phyloP scores from a whole-genome alignment of 2,113 vertebrate species.

The Siniperca chuatsi region DNA sequence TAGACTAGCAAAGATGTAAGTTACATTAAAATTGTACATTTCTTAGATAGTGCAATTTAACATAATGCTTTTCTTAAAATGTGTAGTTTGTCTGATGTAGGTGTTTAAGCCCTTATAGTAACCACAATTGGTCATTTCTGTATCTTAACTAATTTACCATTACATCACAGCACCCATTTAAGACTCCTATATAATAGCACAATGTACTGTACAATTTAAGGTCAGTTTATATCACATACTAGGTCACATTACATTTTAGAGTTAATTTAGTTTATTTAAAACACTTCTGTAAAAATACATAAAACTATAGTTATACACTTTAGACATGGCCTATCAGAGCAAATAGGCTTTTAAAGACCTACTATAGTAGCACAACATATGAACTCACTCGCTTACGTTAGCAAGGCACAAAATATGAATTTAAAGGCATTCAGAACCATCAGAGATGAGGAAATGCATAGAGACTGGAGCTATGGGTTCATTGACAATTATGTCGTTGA shows the following conservation, averaged over 20 bases:
- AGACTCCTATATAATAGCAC: no score
- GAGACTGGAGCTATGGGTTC: background rate
- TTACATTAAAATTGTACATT: background rate
- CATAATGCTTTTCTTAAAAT: background rate
- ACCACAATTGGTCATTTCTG: background rate
- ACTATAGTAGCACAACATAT: background rate
- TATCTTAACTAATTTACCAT: background rate
- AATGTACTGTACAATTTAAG: background rate
- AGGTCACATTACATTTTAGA: background rate
- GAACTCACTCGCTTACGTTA: background rate
- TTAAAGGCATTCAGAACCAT: constrained; percentile 1
- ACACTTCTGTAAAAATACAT: background rate
- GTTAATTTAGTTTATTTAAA: background rate
- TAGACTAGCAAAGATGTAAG: background rate
- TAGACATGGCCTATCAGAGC: background rate
- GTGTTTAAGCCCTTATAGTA: background rate
- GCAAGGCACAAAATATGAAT: background rate
- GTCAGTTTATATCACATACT: background rate
- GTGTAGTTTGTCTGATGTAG: background rate
- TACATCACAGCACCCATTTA: background rate
- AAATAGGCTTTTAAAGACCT: background rate
- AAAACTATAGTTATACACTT: background rate
- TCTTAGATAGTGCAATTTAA: background rate
- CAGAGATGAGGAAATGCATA: background rate
- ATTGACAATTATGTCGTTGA: background rate